These are phyloP conservation scores for Scaeva pyrastri DNA, from an alignment of 2,888 invertebrate species.

Conservation along the genomic window DNA sequence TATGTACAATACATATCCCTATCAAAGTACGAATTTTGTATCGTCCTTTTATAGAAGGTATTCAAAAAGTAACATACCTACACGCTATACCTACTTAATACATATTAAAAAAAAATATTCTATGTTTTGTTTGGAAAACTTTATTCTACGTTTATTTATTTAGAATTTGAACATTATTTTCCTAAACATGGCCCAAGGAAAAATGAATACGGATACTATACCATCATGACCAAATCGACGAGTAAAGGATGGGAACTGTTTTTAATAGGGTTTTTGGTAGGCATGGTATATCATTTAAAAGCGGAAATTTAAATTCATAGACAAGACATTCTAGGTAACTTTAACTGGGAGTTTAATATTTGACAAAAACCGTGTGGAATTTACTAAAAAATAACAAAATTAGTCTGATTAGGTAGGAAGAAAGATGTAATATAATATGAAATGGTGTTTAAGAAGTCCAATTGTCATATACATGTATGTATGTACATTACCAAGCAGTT, in stretches of 20 bases:
- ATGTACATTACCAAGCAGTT: too few relatives aligned
- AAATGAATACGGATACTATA: neutral
- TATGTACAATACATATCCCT: neutral
- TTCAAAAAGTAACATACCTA: neutral
- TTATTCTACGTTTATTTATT: slow-evolving; percentile 23
- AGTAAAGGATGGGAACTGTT: neutral
- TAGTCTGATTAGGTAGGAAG: too few relatives aligned
- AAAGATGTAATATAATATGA: too few relatives aligned
- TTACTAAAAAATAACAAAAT: too few relatives aligned
- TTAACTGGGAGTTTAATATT: neutral
- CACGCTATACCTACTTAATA: neutral
- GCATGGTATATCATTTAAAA: neutral
- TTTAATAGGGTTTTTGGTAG: neutral
- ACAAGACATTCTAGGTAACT: neutral
- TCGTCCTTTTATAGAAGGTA: neutral
- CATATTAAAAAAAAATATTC: neutral
- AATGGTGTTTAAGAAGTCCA: too few relatives aligned
- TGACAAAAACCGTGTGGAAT: neutral
- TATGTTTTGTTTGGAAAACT: neutral
- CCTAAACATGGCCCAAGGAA: neutral
- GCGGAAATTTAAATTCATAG: neutral
- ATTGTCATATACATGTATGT: too few relatives aligned
- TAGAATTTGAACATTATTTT: neutral
- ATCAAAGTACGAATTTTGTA: neutral
- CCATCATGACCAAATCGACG: too few relatives aligned